These are phyloP conservation scores for Therioaphis trifolii DNA, from an alignment of 2,888 invertebrate species.

Conservation along the genomic window DNA sequence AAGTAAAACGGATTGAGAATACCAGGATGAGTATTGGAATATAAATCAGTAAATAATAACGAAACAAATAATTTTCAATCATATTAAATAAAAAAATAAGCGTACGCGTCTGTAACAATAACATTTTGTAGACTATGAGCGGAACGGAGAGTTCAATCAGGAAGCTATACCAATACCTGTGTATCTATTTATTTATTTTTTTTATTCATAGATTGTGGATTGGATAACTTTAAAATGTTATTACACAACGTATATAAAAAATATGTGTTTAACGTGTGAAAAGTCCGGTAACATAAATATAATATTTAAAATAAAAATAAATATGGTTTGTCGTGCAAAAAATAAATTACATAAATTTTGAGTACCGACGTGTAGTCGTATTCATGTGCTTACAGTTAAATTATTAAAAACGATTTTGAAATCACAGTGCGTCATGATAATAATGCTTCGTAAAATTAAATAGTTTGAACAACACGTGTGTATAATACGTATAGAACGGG, in stretches of 20 bases:
- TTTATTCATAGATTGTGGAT: not conserved
- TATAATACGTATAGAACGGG: too few species aligned
- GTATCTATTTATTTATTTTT: not conserved
- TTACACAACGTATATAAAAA: not conserved
- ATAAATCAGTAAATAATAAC: not conserved
- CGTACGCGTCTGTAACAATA: not conserved
- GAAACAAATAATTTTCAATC: not conserved
- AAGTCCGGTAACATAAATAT: not conserved
- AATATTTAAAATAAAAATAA: not conserved
- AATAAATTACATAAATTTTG: not conserved
- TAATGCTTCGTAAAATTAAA: not conserved
- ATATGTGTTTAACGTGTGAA: too few species aligned
- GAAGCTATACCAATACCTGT: not conserved
- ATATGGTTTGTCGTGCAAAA: not conserved
- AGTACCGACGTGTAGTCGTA: not conserved
- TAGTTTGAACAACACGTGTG: not conserved
- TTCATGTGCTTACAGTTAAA: not conserved
- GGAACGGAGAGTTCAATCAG: not conserved
- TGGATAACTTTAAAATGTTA: not conserved
- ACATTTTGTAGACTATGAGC: not conserved
- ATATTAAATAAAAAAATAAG: too few species aligned
- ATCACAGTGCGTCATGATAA: not conserved
- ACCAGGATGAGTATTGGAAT: too few species aligned
- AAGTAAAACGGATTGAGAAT: too few species aligned
- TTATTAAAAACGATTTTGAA: constrained; percentile 19